These are phyloP conservation scores for Willowsia nigromaculata DNA, from an alignment of 2,888 invertebrate genomes.

Conservation along the genomic window DNA sequence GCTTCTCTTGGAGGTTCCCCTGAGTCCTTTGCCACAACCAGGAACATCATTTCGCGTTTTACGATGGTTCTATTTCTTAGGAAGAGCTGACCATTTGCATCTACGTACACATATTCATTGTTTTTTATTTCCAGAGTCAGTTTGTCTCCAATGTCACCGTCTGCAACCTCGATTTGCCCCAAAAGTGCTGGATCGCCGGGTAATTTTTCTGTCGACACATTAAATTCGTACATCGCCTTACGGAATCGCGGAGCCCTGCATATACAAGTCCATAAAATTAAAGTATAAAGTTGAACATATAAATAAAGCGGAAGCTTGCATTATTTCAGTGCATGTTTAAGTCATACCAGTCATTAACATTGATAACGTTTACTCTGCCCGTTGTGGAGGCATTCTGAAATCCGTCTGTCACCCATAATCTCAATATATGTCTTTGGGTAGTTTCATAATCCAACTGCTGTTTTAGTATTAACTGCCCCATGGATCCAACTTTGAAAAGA, in stretches of 20 bases:
- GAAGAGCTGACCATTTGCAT: conserved; percentile 76
- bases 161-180: conserved; percentile 90
- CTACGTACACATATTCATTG: conserved; percentile 75
- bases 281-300: too few species aligned
- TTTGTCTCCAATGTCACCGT: conserved; percentile 90
- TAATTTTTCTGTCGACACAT: conserved; percentile 78
- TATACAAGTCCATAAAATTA: too few species aligned
- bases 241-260: conserved; percentile 90
- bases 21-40: conserved; percentile 91
- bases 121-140: conserved; percentile 83
- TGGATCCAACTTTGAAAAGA: conserved; percentile 80
- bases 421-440: conserved; percentile 85
- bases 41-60: conserved; percentile 81
- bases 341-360: conserved; percentile 90
- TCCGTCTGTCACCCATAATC: conserved; percentile 91
- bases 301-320: too few species aligned
- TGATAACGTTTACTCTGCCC: conserved; percentile 89
- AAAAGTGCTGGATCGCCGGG: conserved; percentile 79
- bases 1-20: conserved; percentile 86
- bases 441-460: conserved; percentile 90
- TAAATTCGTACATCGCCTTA: conserved; percentile 92
- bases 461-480: conserved; percentile 89
- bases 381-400: conserved; percentile 91
- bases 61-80: conserved; percentile 75
- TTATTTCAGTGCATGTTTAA: neutral